Conservation (phyloP, 2,113 vertebrate genomes). For the Vanacampus margaritifer region DNA sequence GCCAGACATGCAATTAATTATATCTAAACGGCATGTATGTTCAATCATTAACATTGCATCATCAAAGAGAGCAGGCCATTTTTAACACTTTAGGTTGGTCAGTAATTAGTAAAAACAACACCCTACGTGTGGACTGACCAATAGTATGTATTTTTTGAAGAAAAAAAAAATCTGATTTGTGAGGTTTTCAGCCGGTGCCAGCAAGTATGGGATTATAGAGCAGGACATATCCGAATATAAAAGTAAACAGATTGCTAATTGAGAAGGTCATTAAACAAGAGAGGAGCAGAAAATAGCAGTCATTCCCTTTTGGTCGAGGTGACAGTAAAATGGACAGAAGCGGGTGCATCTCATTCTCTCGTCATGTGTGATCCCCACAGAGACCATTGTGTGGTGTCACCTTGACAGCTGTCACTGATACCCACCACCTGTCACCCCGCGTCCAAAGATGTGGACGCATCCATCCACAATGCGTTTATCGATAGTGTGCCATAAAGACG, state of each 20-base stretch:
- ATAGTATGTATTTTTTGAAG: too few relatives aligned
- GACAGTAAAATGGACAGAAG: slow-evolving; percentile 36
- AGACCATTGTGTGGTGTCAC: slow-evolving; percentile 51
- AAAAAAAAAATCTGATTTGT: too few relatives aligned
- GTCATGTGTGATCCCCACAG: slow-evolving; percentile 30
- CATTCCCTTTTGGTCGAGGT: not conserved
- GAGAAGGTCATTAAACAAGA: slow-evolving; percentile 32
- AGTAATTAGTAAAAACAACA: too few relatives aligned
- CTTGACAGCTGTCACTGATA: slow-evolving; percentile 60
- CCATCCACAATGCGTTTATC: slow-evolving; percentile 46
- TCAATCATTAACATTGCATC: too few relatives aligned
- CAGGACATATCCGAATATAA: too few relatives aligned
- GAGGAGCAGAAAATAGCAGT: not conserved
- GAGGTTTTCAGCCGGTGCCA: too few relatives aligned
- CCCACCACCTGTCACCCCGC: slow-evolving; percentile 60
- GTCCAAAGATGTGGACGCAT: slow-evolving; percentile 28
- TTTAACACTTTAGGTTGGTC: too few relatives aligned
- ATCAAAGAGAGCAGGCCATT: too few relatives aligned
- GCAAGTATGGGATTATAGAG: too few relatives aligned
- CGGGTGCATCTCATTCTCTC: slow-evolving; percentile 5
- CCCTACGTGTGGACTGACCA: too few relatives aligned
- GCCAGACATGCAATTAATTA: too few relatives aligned
- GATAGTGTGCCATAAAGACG: slow-evolving; percentile 36
- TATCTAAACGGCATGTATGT: too few relatives aligned
- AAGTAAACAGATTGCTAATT: slow-evolving; percentile 3